Conservation (phyloP, 2,797 vertebrate species). For the Pempheris klunzingeri region DNA sequence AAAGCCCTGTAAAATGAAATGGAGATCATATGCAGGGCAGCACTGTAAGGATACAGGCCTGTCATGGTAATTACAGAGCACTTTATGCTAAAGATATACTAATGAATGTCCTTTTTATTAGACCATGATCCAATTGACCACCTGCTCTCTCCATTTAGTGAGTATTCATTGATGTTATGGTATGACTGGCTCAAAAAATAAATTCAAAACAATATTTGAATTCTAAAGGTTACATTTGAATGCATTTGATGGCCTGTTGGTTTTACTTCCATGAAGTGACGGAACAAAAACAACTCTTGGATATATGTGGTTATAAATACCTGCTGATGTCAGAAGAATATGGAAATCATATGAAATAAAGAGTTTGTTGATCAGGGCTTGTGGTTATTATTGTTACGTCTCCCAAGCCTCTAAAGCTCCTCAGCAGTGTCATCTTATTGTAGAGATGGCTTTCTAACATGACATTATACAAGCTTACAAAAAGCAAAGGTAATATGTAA, state of each 20-base stretch:
- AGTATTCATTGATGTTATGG: constrained; percentile 55
- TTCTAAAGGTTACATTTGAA: constrained; percentile 69
- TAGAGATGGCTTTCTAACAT: constrained; percentile 78
- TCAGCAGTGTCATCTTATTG: constrained; percentile 78
- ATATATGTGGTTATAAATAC: constrained; percentile 65
- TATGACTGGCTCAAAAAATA: constrained; percentile 23
- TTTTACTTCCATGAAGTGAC: constrained; percentile 35
- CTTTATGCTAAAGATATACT: constrained; percentile 78
- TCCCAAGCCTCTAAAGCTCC: constrained; percentile 62
- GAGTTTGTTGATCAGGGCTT: constrained; percentile 68
- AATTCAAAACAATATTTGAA: constrained; percentile 51
- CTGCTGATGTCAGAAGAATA: constrained; percentile 60
- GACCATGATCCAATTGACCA: constrained; percentile 73
- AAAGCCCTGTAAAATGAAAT: constrained; percentile 69
- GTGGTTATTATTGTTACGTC: constrained; percentile 60
- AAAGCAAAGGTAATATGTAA: constrained; percentile 81
- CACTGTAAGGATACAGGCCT: constrained; percentile 54
- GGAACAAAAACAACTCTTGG: constrained; percentile 23
- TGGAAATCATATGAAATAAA: constrained; percentile 55
- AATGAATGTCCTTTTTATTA: constrained; percentile 81
- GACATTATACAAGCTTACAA: constrained; percentile 83
- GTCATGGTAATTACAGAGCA: constrained; percentile 75
- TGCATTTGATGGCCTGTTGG: constrained; percentile 54
- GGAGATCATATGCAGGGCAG: constrained; percentile 65
- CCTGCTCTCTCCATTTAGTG: constrained; percentile 73